Evolutionary conservation across 2,888 invertebrate species (phyloP).

Genomic region (Morpho deidamia): DNA sequence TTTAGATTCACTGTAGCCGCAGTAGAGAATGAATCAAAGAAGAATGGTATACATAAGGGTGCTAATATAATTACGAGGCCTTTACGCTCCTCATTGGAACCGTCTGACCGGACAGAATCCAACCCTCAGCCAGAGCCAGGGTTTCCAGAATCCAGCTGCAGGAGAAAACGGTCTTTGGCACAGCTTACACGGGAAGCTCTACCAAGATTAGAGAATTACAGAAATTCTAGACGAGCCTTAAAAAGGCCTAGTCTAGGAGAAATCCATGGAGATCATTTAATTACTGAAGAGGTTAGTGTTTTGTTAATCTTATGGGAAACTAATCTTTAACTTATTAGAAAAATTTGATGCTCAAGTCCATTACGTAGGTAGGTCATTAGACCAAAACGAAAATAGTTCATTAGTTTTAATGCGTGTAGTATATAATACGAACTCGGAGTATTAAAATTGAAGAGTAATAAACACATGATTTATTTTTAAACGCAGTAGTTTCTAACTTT

Average conservation of each 20-base stretch:
- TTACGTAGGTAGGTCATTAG: too few relatives aligned
- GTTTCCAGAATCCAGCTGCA: constrained; percentile 68
- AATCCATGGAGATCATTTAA: constrained; percentile 82
- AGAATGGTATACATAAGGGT: constrained; percentile 68
- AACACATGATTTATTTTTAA: too few relatives aligned
- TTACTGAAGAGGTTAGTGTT: constrained; percentile 57
- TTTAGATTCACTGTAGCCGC: constrained; percentile 62
- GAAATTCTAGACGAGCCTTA: constrained; percentile 85
- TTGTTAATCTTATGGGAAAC: not conserved
- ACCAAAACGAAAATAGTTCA: too few relatives aligned
- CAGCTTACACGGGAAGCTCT: constrained; percentile 87
- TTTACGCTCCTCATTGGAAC: constrained; percentile 53
- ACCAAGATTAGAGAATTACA: constrained; percentile 90
- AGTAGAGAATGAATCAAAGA: constrained; percentile 59
- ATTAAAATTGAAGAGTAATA: too few relatives aligned
- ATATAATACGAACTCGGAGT: too few relatives aligned
- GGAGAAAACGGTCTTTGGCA: constrained; percentile 78
- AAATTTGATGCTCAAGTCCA: not conserved
- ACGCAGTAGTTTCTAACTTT: too few relatives aligned
- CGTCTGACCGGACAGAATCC: constrained; percentile 43
- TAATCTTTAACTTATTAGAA: too few relatives aligned
- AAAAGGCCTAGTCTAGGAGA: constrained; percentile 92
- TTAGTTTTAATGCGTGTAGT: too few relatives aligned
- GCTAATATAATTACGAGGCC: constrained; percentile 66
- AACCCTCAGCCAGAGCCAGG: constrained; percentile 56